phyloP scores from a whole-genome alignment of 2,113 vertebrate species.

The Corythornis madagascariensis region DNA sequence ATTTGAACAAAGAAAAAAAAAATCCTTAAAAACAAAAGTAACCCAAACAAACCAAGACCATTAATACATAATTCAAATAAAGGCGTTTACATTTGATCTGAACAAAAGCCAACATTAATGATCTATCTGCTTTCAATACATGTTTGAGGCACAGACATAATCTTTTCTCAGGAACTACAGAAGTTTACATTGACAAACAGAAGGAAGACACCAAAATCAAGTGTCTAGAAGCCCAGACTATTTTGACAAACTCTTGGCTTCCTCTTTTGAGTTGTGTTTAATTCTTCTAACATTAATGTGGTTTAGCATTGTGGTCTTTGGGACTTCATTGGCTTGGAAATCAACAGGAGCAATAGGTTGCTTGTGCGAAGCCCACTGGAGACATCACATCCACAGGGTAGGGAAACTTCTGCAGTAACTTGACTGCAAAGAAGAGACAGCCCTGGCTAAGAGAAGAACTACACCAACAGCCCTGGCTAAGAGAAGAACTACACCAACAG shows the following conservation, averaged over 20 bases:
- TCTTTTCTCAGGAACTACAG: background rate
- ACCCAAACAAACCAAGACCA: background rate
- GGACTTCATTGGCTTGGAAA: background rate
- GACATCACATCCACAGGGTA: background rate
- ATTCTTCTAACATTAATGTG: background rate
- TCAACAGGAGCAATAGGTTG: background rate
- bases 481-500: background rate
- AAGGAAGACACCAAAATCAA: background rate
- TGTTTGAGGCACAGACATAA: background rate
- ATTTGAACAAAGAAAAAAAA: conserved; percentile 19
- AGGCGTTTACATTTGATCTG: background rate
- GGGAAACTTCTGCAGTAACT: background rate
- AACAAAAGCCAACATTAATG: background rate
- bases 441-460: background rate
- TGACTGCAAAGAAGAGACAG: background rate
- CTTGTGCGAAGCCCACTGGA: background rate
- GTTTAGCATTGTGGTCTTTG: background rate
- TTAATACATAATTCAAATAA: background rate
- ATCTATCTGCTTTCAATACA: background rate
- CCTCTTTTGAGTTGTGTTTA: background rate
- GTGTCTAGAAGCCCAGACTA: background rate
- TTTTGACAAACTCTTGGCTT: background rate
- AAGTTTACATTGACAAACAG: background rate
- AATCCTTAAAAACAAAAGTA: conserved; percentile 43
- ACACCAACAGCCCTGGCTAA: background rate